Percentiles rank a stretch among this genome's conserved stretches.
Evolutionary conservation across 2,888 invertebrate genomes (phyloP).

Genomic region (Spodoptera exigua): DNA sequence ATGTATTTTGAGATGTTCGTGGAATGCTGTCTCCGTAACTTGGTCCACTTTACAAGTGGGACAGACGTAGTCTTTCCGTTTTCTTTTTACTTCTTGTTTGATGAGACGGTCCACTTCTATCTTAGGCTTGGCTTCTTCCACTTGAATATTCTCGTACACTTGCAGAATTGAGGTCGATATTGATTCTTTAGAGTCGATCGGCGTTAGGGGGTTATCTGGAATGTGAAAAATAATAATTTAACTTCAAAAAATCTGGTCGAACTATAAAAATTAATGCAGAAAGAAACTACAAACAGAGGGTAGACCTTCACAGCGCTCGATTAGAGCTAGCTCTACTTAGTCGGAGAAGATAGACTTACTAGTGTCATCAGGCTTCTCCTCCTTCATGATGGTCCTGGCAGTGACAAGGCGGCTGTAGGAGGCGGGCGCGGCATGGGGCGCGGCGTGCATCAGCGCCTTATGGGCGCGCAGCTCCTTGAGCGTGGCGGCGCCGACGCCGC

Average conservation of each 20-base stretch:
- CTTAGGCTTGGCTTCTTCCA: slow-evolving; percentile 82
- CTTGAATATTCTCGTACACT: slow-evolving; percentile 70
- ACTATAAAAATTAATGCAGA: no score
- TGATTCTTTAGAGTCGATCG: slow-evolving; percentile 75
- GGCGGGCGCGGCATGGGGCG: slow-evolving; percentile 66
- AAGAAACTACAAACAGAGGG: no score
- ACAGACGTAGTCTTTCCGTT: slow-evolving; percentile 77
- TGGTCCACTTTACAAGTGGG: slow-evolving; percentile 90
- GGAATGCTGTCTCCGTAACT: slow-evolving; percentile 91
- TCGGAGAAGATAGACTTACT: slow-evolving; percentile 52
- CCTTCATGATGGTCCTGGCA: slow-evolving; percentile 82
- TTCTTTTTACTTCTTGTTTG: slow-evolving; percentile 79
- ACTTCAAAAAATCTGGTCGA: background rate
- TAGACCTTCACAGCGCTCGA: no score
- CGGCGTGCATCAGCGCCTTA: slow-evolving; percentile 87
- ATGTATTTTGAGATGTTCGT: slow-evolving; percentile 93
- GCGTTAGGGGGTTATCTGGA: slow-evolving; percentile 70
- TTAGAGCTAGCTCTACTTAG: no score
- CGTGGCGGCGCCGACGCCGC: slow-evolving; percentile 89
- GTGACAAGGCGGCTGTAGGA: slow-evolving; percentile 75
- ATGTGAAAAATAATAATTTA: slow-evolving; percentile 1
- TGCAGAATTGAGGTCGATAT: slow-evolving; percentile 74
- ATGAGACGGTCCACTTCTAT: slow-evolving; percentile 78
- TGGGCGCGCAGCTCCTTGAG: slow-evolving; percentile 91
- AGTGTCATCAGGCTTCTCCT: slow-evolving; percentile 79